Evolutionary conservation across 1,140 invertebrate species (phyloP).

Genomic region (Rhopalosiphum padi): DNA sequence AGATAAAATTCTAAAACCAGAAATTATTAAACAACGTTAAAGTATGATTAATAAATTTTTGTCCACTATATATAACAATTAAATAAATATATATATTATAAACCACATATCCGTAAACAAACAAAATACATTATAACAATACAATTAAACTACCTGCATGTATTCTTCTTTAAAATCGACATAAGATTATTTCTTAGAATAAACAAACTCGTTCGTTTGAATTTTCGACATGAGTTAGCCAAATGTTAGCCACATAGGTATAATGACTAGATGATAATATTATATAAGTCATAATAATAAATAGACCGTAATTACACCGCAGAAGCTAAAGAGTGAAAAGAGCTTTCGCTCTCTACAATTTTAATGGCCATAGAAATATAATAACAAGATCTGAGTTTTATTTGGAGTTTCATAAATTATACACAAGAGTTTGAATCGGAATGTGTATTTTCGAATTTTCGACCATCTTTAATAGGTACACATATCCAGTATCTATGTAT

Average conservation of each 20-base stretch:
- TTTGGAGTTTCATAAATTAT: neutral
- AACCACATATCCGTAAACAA: neutral
- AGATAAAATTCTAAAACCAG: neutral
- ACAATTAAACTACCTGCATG: neutral
- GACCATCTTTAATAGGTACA: no score
- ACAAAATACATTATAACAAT: neutral
- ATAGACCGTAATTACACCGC: neutral
- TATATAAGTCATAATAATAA: neutral
- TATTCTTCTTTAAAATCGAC: neutral
- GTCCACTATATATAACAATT: neutral
- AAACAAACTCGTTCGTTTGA: neutral
- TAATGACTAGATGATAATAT: neutral
- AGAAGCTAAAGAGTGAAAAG: neutral
- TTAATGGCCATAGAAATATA: neutral
- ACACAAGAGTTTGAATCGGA: no score
- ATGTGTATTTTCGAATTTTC: no score
- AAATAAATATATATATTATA: neutral
- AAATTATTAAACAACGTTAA: neutral
- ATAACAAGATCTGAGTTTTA: neutral
- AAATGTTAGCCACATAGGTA: neutral
- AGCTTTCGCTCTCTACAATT: neutral
- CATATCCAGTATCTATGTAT: no score
- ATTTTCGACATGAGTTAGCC: no score
- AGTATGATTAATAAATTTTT: neutral
- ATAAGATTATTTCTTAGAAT: neutral